These are phyloP conservation scores for Ctenochaetus hawaiiensis DNA, from an alignment of 2,797 vertebrate genomes.

Conservation along the genomic window DNA sequence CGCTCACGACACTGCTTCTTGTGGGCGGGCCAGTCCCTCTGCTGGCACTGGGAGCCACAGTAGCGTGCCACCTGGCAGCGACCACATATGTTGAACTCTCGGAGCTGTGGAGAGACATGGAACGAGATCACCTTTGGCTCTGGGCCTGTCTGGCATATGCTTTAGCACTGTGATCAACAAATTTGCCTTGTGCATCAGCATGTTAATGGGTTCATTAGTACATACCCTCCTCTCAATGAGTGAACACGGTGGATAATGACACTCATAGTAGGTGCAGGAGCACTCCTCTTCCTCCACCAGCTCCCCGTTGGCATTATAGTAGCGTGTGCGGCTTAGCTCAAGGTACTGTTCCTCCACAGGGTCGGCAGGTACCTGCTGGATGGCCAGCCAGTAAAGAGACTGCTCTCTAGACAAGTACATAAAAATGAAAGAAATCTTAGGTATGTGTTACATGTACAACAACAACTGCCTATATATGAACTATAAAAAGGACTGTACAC, in stretches of 20 bases:
- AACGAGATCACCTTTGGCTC: not conserved
- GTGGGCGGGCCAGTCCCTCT: slow-evolving; percentile 99
- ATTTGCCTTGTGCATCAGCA: not conserved
- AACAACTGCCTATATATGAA: not conserved
- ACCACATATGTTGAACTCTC: slow-evolving; percentile 99
- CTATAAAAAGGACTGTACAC: too few relatives aligned
- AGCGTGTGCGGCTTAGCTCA: slow-evolving; percentile 95
- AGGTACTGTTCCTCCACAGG: slow-evolving; percentile 98
- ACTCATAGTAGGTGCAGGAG: slow-evolving; percentile 98
- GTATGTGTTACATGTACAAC: not conserved
- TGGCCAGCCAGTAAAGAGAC: slow-evolving; percentile 98
- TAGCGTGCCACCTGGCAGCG: slow-evolving; percentile 98
- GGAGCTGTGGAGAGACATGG: slow-evolving; percentile 81
- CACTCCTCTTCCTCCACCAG: slow-evolving; percentile 98
- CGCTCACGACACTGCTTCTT: slow-evolving; percentile 99
- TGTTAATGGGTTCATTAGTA: slow-evolving; percentile 14
- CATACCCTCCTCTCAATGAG: slow-evolving; percentile 97
- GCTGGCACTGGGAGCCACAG: slow-evolving; percentile 99
- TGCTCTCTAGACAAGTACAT: slow-evolving; percentile 89
- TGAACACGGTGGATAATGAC: slow-evolving; percentile 98
- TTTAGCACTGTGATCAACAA: not conserved
- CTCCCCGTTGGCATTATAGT: slow-evolving; percentile 98
- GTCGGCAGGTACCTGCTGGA: slow-evolving; percentile 98
- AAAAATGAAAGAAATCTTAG: not conserved
- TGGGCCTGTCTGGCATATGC: too few relatives aligned